phyloP scores from a whole-genome alignment of 2,113 vertebrate genomes.

The Notarius quadriscutis region DNA sequence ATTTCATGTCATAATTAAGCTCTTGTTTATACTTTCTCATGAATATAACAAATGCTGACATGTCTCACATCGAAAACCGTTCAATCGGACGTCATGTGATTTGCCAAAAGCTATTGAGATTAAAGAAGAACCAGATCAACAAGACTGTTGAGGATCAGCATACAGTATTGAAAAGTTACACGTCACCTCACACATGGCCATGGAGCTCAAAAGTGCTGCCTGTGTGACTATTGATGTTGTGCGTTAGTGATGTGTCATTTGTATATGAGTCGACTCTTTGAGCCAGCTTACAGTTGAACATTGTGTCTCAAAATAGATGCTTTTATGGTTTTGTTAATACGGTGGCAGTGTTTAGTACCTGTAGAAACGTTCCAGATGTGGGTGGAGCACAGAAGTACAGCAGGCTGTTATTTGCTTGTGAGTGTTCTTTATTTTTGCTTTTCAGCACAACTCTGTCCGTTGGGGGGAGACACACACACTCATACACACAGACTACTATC shows the following conservation, averaged over 20 bases:
- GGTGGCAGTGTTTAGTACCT: too few species aligned
- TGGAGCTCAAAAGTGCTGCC: not conserved
- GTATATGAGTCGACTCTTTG: not conserved
- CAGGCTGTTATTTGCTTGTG: too few species aligned
- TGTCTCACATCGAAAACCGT: not conserved
- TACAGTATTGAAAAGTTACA: not conserved
- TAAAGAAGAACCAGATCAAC: not conserved
- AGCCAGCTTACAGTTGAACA: too few species aligned
- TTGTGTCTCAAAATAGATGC: too few species aligned
- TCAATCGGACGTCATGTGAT: not conserved
- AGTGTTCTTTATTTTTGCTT: too few species aligned
- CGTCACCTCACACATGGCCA: not conserved
- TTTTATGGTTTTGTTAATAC: too few species aligned
- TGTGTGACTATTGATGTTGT: not conserved
- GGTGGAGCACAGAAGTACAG: too few species aligned
- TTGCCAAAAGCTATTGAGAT: not conserved
- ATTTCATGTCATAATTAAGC: not conserved
- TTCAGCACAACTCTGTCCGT: too few species aligned
- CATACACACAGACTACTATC: too few species aligned
- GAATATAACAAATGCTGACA: not conserved
- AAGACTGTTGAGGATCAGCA: not conserved
- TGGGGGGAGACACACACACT: too few species aligned
- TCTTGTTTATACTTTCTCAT: conserved; percentile 3
- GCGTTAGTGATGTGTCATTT: not conserved
- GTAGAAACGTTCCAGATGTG: too few species aligned